Evolutionary conservation across 2,113 vertebrate genomes (phyloP), one percentile per base, ranked within the genome.

Genomic region (Athene noctua): DNA sequence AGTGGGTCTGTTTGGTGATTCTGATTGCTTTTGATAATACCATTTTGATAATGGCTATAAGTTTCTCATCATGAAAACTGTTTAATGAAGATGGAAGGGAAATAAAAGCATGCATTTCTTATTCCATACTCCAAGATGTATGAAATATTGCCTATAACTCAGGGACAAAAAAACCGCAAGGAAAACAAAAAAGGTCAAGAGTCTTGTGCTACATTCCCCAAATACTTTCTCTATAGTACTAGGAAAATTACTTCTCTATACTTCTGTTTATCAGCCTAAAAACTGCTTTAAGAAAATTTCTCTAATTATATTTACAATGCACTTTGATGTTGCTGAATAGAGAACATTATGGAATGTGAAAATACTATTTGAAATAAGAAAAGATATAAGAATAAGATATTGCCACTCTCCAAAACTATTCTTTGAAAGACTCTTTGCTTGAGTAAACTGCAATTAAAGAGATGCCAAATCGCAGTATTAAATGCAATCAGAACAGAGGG

Each of bases 361-460:
- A 94, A 67, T 11, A 67, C 4, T 47, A 25, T 49, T 91, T 80
- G 57, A 93, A 74, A 68, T 30, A 77, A 90, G n/a, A 75, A 90
- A 91, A 77, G 21, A 72, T 46, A 18, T 46, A 46, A 44, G 44
- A 44, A 44, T 44, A 44, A 87, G 87, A 68, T 26, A 51, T 38
- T 66, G n/a, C 25, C 11, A 32, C 10, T 57, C 51, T 73, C 20
- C 34, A 89, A 88, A 94, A 36, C 27, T 38, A 62, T 36, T 74
- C 6, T 58, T 4, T 88, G 49, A 95, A 88, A 90, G 29, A 54
- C 13, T 68, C 7, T 14, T 44, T 57, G 70, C 40, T 91, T 88
- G 27, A 93, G 27, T 75, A 80, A 91, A 54, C 29, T 16, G 21
- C 15, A 86, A 94, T 84, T 71, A 80, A 79, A 92, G 80, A 94